These are phyloP conservation scores for Xyrichtys novacula DNA, from an alignment of 2,797 vertebrate genomes.

Conservation along the genomic window DNA sequence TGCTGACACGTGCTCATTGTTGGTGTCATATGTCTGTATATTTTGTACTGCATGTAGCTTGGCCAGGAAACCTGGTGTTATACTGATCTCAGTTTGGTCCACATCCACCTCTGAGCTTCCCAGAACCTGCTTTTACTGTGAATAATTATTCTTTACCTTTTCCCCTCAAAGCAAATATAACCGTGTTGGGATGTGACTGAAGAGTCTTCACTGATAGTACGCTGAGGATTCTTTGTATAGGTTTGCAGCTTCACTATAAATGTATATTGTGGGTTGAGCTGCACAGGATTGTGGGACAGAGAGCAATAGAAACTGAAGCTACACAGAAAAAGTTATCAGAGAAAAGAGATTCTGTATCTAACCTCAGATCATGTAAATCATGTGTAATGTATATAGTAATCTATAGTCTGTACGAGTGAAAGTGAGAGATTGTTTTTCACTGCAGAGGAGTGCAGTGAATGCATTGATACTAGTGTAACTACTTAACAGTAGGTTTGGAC, in stretches of 20 bases:
- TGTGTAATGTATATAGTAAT: conserved; percentile 67
- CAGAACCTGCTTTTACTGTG: conserved; percentile 62
- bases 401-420: conserved; percentile 59
- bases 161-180: conserved; percentile 25
- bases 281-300: conserved; percentile 37
- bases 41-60: conserved; percentile 53
- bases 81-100: conserved; percentile 23
- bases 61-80: conserved; percentile 29
- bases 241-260: conserved; percentile 18
- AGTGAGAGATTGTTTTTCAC: conserved; percentile 46
- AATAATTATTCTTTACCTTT: conserved; percentile 27
- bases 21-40: conserved; percentile 29
- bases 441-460: conserved; percentile 56
- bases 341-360: conserved; percentile 46
- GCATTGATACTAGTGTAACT: conserved; percentile 49
- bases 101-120: conserved; percentile 19
- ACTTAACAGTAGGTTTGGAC: conserved; percentile 34
- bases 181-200: background rate
- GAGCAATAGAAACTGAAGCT: conserved; percentile 29
- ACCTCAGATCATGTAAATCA: conserved; percentile 55
- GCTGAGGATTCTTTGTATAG: conserved; percentile 23
- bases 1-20: conserved; percentile 30
- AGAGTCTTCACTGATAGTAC: conserved; percentile 24
- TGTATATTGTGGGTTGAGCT: conserved; percentile 32
- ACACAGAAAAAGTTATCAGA: background rate